Evolutionary conservation across 35 echinoderm and acorn worm genomes (phyloP).

Genomic region (Ophiothrix spiculata): DNA sequence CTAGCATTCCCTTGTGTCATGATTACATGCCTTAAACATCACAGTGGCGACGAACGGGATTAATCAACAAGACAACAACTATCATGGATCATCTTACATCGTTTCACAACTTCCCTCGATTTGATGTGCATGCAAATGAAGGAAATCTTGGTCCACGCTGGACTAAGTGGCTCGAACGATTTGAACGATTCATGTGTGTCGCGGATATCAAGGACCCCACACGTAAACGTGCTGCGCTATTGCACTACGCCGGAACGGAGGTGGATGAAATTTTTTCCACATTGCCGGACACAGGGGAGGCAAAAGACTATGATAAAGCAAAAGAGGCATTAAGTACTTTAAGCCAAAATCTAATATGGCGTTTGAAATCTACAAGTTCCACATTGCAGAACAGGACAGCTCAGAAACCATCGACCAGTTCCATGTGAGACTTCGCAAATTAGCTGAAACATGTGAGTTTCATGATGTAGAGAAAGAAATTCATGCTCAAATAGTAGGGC

Average conservation of each 20-base stretch:
- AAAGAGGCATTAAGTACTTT: constrained; percentile 38
- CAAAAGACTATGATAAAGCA: constrained; percentile 38
- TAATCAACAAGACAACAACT: too few species aligned
- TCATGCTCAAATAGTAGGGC: constrained; percentile 46
- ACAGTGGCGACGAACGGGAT: too few species aligned
- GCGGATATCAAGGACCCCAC: constrained; percentile 37
- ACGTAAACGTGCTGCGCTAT: constrained; percentile 47
- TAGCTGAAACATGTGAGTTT: constrained; percentile 57
- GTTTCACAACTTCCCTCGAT: not conserved
- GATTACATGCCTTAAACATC: too few species aligned
- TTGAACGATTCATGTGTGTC: constrained; percentile 41
- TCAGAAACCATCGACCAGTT: constrained; percentile 45
- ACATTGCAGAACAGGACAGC: constrained; percentile 35
- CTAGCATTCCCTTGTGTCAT: too few species aligned
- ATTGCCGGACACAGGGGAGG: constrained; percentile 35
- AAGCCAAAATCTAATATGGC: constrained; percentile 30
- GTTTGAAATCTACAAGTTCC: constrained; percentile 45
- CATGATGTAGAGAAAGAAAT: constrained; percentile 51
- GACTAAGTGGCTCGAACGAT: constrained; percentile 51
- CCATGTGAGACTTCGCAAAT: constrained; percentile 33
- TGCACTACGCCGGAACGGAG: constrained; percentile 60
- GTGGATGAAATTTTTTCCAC: constrained; percentile 43
- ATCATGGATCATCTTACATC: too few species aligned
- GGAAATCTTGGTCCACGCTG: constrained; percentile 37
- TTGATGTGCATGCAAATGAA: not conserved